Conservation (phyloP, 2,113 vertebrate species). For the Protobothrops mucrosquamatus region DNA sequence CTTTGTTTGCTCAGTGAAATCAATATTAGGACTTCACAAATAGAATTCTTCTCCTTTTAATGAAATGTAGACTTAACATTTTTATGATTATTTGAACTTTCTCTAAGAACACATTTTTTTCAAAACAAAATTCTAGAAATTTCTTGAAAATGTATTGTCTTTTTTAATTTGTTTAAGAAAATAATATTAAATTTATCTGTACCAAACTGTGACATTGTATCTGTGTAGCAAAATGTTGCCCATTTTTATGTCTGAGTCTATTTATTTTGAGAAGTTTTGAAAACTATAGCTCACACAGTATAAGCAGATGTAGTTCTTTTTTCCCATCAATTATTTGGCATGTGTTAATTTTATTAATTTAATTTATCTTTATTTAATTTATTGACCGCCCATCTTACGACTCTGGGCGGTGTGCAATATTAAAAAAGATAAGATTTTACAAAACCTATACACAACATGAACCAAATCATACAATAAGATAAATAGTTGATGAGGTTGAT, state of each 20-base stretch:
- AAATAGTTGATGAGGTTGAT: background rate
- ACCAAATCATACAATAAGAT: background rate
- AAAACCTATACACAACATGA: background rate
- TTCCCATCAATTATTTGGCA: background rate
- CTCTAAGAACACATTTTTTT: background rate
- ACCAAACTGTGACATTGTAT: accelerated
- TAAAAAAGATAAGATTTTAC: background rate
- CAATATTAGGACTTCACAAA: background rate
- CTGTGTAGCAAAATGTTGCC: background rate
- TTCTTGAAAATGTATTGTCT: background rate
- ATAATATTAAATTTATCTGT: background rate
- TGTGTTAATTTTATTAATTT: background rate
- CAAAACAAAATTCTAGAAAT: background rate
- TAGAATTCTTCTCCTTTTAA: background rate
- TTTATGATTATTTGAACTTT: background rate
- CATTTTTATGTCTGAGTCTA: background rate
- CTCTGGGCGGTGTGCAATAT: background rate
- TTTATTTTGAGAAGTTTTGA: background rate
- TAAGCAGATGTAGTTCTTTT: background rate
- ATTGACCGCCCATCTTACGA: background rate
- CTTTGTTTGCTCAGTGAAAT: background rate
- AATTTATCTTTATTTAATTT: background rate
- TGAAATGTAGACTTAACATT: background rate
- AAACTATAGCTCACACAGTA: background rate
- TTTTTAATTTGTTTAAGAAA: background rate